Conservation (phyloP, 1,140 invertebrate species). For the Eriocheir sinensis region DNA sequence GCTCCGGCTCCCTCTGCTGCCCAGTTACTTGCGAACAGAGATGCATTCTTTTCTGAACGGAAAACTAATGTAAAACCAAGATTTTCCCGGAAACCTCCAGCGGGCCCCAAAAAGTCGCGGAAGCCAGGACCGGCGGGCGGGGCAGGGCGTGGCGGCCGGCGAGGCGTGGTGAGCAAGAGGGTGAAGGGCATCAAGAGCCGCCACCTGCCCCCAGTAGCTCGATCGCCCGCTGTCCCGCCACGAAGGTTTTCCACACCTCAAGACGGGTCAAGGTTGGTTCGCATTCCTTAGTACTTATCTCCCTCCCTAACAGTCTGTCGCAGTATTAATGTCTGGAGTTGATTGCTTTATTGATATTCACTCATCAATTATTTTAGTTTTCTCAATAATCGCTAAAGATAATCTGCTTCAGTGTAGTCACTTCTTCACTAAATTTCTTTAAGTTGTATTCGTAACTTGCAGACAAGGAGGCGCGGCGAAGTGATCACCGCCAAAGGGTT, state of each 20-base stretch:
- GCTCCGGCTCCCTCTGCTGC: not conserved
- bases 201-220: not conserved
- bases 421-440: not conserved
- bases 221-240: not conserved
- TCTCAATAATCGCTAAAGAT: no score
- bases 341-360: no score
- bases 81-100: not conserved
- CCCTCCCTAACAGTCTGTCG: not conserved
- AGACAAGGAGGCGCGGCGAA: not conserved
- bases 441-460: not conserved
- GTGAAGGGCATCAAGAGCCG: not conserved
- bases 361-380: no score
- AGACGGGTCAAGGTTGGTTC: not conserved
- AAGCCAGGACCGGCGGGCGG: not conserved
- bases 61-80: not conserved
- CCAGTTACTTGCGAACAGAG: not conserved
- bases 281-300: not conserved
- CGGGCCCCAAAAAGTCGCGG: not conserved
- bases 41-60: no score
- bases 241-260: not conserved
- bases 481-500: no score
- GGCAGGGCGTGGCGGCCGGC: not conserved
- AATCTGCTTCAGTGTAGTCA: no score
- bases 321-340: not conserved
- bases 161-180: not conserved